Evolutionary conservation across 2,113 vertebrate genomes (phyloP), one percentile per base, ranked within the genome.

Genomic region (Calidris pygmaea): DNA sequence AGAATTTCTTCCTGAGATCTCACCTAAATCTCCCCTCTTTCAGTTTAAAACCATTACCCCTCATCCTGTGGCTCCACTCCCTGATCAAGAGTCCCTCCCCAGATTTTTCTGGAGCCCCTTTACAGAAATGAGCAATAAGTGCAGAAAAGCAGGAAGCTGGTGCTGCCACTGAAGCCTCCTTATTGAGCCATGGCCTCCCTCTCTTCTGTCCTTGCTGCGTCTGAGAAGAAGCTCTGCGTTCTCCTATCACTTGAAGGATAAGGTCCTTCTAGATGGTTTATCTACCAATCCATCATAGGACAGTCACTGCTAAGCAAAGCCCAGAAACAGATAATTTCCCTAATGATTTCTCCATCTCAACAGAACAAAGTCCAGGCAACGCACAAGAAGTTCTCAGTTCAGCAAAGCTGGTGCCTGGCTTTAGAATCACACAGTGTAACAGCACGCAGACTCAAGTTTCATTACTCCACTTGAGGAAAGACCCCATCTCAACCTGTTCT

Each of bases 381-480:
- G 2, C 22, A 50, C 10, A 35, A 13, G 7, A n/a, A 60, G 7
- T 32, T 59, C 29, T 75, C 56, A 39, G 52, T 48, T 75, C 29
- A 39, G 67, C 82, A 79, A 79, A 83, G n/a, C 60, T 8, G 7
- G 22, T 62, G 30, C 60, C n/a, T 78, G 56, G 43, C 29, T 81
- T 76, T 65, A 52, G 71, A 47, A 45, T n/a, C 35, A 43, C 2
- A 1, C 5, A 12, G 18, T 1, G 0, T 48, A n/a, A 89, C 1
- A 6, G n/a, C 27, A 50, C 0, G 1, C 9, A 30, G 35, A 30
- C 14, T 32, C 24, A 20, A 37, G 17, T 30, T 72, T 55, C 60
- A 14, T 67, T 22, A 29, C 29, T 39, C 53, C 30, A 21, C 34
- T 47, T 7, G 27, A 58, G 35, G 22, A 58, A 56, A 66, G 41